phyloP scores from a whole-genome alignment of 2,797 vertebrate genomes.

The Anguilla marmorata region DNA sequence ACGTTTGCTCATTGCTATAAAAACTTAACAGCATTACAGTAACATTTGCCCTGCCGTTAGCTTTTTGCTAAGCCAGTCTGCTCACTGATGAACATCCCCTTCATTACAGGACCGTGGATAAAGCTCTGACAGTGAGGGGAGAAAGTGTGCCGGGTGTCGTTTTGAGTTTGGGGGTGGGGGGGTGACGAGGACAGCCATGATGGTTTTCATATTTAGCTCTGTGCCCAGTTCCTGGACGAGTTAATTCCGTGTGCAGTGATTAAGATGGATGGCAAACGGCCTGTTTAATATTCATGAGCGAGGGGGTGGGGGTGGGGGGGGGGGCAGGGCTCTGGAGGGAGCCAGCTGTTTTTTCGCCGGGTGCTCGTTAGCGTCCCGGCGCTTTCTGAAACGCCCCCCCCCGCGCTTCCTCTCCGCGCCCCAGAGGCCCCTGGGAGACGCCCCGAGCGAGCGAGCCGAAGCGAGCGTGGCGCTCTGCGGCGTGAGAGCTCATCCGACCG shows the following conservation, averaged over 20 bases:
- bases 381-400: not conserved
- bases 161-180: not conserved
- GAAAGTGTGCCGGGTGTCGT: not conserved
- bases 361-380: not conserved
- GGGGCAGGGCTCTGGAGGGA: slow-evolving; percentile 25
- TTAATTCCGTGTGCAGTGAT: not conserved
- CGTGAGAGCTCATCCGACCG: not conserved
- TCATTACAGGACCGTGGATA: not conserved
- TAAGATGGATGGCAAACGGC: slow-evolving; percentile 35
- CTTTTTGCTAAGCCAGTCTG: not conserved
- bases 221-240: not conserved
- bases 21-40: not conserved
- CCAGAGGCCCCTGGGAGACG: no score
- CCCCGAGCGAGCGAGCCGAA: not conserved
- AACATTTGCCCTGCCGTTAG: not conserved
- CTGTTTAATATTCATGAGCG: slow-evolving; percentile 40
- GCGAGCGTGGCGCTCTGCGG: not conserved
- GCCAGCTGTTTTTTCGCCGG: slow-evolving; percentile 36
- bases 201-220: not conserved
- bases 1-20: not conserved
- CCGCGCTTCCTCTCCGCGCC: not conserved
- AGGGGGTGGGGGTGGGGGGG: no score
- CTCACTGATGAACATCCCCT: not conserved
- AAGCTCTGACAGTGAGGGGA: not conserved
- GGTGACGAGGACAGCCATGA: not conserved